phyloP scores from a whole-genome alignment of 2,797 vertebrate genomes.

The Arnoldichthys spilopterus region DNA sequence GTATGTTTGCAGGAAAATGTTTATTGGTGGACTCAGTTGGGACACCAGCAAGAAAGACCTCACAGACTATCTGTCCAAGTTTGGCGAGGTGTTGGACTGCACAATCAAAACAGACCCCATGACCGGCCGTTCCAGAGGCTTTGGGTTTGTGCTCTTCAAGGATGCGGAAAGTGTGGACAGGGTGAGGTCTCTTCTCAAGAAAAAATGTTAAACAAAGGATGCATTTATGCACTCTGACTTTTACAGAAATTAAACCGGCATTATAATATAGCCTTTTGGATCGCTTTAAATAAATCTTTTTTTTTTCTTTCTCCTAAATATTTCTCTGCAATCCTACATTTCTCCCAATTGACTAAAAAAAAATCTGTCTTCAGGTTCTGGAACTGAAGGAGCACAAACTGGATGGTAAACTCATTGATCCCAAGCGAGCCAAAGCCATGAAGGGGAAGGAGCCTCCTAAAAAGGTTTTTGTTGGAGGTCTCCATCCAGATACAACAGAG shows the following conservation, averaged over 20 bases:
- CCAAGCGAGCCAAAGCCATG: conserved; percentile 87
- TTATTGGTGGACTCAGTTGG: conserved; percentile 90
- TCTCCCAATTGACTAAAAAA: neutral
- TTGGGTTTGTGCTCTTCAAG: conserved; percentile 89
- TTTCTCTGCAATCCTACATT: neutral
- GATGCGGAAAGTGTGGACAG: conserved; percentile 87
- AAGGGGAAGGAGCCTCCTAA: conserved; percentile 88
- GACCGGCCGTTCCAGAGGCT: conserved; percentile 86
- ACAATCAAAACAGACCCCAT: conserved; percentile 89
- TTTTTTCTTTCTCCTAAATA: too few relatives aligned
- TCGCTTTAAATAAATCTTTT: too few relatives aligned
- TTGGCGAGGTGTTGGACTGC: conserved; percentile 88
- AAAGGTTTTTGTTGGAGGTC: conserved; percentile 88
- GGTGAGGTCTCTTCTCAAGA: conserved; percentile 64
- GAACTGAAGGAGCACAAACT: conserved; percentile 88
- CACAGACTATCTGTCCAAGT: conserved; percentile 85
- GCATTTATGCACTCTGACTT: too few relatives aligned
- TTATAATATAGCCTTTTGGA: too few relatives aligned
- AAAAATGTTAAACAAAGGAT: too few relatives aligned
- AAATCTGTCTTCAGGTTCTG: conserved; percentile 75
- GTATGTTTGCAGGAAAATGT: conserved; percentile 82
- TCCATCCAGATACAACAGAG: conserved; percentile 87
- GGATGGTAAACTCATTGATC: conserved; percentile 89
- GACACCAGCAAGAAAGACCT: conserved; percentile 91
- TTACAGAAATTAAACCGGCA: too few relatives aligned